Percentiles rank a stretch among this genome's conserved stretches.
These are phyloP conservation scores for Tetrax tetrax DNA, from an alignment of 2,113 vertebrate genomes.

Conservation along the genomic window DNA sequence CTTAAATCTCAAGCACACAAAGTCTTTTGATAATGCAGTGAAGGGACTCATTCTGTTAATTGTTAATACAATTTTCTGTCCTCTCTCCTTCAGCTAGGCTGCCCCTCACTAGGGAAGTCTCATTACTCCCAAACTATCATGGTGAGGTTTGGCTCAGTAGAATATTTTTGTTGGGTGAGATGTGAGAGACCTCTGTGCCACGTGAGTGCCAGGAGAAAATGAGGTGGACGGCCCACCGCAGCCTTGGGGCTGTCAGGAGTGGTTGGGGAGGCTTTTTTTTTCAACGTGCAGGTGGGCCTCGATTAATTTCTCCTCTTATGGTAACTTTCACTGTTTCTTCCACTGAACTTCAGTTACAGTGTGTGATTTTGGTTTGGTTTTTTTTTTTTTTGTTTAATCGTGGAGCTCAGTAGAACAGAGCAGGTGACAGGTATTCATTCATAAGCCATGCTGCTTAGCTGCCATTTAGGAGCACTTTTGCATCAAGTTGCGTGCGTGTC, in stretches of 20 bases:
- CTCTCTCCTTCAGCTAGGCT: background rate
- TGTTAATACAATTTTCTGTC: background rate
- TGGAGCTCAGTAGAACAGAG: background rate
- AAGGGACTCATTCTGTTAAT: background rate
- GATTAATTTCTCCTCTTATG: background rate
- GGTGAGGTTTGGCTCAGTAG: background rate
- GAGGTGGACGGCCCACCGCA: background rate
- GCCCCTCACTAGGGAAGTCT: background rate
- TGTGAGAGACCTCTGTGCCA: background rate
- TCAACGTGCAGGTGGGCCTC: background rate
- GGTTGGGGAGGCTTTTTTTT: background rate
- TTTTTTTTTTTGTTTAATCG: background rate
- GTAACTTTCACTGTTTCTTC: background rate
- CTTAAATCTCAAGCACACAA: background rate
- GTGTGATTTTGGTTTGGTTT: background rate
- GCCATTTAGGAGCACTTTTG: background rate
- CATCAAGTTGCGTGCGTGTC: rapidly evolving
- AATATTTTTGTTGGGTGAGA: background rate
- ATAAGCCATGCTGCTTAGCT: background rate
- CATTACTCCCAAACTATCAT: rapidly evolving
- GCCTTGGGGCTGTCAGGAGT: background rate
- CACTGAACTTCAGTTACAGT: background rate
- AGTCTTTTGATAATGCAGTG: background rate
- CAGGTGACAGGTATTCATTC: background rate
- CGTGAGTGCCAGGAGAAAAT: rapidly evolving